These are phyloP conservation scores for Leptodactylus fallax DNA, from an alignment of 2,797 vertebrate species.

Conservation along the genomic window DNA sequence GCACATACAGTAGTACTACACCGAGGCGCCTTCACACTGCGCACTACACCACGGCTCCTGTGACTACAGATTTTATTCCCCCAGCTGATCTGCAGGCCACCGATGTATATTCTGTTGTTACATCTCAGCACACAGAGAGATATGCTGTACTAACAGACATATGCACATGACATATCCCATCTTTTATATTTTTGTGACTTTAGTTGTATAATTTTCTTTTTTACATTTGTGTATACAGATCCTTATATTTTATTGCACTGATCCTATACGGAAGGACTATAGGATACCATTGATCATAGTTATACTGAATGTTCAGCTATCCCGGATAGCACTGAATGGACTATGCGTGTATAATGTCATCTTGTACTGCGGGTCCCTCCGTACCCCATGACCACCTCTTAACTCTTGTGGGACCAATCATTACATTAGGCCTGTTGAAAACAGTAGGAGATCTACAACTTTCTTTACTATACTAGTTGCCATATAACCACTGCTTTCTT, in stretches of 20 bases:
- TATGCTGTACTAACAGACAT: too few relatives aligned
- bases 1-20: slow-evolving; percentile 21
- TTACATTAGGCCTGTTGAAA: background rate
- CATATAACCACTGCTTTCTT: background rate
- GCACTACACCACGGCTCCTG: background rate
- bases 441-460: background rate
- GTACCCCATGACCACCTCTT: background rate
- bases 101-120: background rate
- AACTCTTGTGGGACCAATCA: background rate
- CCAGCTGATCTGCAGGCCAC: background rate
- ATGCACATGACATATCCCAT: background rate
- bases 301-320: too few relatives aligned
- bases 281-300: too few relatives aligned
- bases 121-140: background rate
- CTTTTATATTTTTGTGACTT: background rate
- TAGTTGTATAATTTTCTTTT: background rate
- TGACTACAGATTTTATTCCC: slow-evolving; percentile 2
- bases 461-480: background rate
- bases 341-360: background rate
- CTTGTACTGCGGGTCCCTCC: background rate
- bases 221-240: background rate
- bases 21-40: slow-evolving; percentile 3
- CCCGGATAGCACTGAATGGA: too few relatives aligned
- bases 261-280: too few relatives aligned
- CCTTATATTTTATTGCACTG: background rate